Base-by-base conservation (phyloP, 2,113 vertebrate species). In the Motacilla alba region DNA sequence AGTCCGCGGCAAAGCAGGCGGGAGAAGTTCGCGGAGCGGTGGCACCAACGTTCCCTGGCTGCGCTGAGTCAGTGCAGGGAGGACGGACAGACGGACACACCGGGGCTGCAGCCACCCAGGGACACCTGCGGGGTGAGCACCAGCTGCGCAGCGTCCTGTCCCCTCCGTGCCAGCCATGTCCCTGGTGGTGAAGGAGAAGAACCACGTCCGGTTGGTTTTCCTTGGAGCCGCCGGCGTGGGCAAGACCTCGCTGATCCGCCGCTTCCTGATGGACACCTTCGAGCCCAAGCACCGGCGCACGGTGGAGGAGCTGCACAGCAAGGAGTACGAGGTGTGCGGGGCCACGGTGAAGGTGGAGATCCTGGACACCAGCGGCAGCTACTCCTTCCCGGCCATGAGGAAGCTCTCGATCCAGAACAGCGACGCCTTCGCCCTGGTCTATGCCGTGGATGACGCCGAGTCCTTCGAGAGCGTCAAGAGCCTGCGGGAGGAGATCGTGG, bases 341-440 rank as follows among this genome's bases (percentile, higher is more conserved):
- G 93, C 94, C 70, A 98, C 98, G 47, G 94, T 99, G 90, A 99
- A 97, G 28, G 97, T 99, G 70, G 98, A 99, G 92, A 99, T 99
- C 94, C 96, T 99, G 97, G 99, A 99, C 98, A 99, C 99, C 92
- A 99, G 98, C 0, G 99, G 99, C 60, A 99, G 99, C 94, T 99
- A 99, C 97, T 99, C 98, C 70, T 99, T 99, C 97, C 99, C 99
- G 0, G 99, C 99, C 82, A 99, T 99, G 99, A 98, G 99, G 89
- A 99, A 99, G 89, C 98, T 99, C 90, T 99, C 98, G 9, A 99
- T 99, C 97, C 98, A 98, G 95, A 99, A 98, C 96, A 99, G 99
- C 8, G 99, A 99, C 3, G 98, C 98, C 49, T 99, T 99, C 7
- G 99, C 98, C 10, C 96, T 99, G 96, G 98, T 99, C 83, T 99